Evolutionary conservation across 2,113 vertebrate species (phyloP), one percentile per base, ranked within the genome.

Genomic region (Coreoperca whiteheadi): DNA sequence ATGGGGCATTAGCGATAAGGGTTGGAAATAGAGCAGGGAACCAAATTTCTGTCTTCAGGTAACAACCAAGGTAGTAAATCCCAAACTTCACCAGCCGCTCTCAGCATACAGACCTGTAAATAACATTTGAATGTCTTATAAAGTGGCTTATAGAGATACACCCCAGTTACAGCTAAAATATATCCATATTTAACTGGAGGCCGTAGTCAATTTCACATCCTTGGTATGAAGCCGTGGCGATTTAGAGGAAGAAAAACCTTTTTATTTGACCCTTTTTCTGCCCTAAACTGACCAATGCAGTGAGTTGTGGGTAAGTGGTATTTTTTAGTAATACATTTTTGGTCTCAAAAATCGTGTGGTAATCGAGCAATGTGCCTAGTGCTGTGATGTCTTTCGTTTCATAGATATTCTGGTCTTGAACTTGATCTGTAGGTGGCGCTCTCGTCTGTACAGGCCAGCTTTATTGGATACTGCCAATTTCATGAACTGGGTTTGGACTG

Each of bases 391-490:
- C 59, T 50, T 34, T 72, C 10, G 60, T 43, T 43, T 28, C 12
- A 9, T 56, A 16, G 0, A 6, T 66, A 21, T 56, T 59, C 10
- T 74, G 32, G 4, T 41, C 16, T 48, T 30, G 2, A 25, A 39
- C n/a, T 28, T 46, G 23, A 54, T 66, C 68, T 79, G 41, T 14
- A 69, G 64, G 75, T 71, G 78, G 71, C 34, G 15, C 81, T 65
- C 30, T 43, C 50, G 57, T 59, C 64, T 56, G 59, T 32, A 51
- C 18, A 32, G 10, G 43, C 34, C 2, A 25, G 41, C 43, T 37
- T n/a, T 68, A 18, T 37, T 56, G 16, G 3, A 1, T 8, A 48
- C 12, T 48, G 50, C 50, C 0, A 25, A 16, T 53, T 61, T 39
- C 1, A 59, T 51, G 6, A 57, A 8, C n/a, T 81, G 18, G 16